phyloP scores from a whole-genome alignment of 1,140 invertebrate genomes.

The Aphis craccivora region DNA sequence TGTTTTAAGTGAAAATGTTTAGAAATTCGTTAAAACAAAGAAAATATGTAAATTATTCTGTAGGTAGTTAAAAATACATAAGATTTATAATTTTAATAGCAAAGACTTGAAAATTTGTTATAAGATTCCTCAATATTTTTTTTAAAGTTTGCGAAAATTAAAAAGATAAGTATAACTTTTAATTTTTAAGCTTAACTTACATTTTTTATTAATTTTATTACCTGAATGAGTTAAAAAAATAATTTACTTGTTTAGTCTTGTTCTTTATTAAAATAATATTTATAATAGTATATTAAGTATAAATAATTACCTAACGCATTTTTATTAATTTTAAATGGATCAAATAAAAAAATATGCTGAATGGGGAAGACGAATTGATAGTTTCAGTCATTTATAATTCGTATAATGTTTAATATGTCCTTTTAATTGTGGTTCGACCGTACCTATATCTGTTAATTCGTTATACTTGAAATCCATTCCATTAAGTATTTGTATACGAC shows the following conservation, averaged over 20 bases:
- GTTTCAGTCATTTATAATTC: neutral
- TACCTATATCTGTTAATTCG: neutral
- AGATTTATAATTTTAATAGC: no score
- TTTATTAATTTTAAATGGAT: neutral
- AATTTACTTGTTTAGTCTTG: neutral
- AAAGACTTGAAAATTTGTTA: no score
- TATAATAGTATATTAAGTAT: neutral
- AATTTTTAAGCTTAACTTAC: no score
- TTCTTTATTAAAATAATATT: neutral
- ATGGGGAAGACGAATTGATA: neutral
- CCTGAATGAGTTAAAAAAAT: neutral
- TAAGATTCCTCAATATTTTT: no score
- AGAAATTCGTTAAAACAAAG: no score
- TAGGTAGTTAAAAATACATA: no score
- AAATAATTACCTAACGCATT: neutral
- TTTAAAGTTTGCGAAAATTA: no score
- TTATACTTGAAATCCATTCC: neutral
- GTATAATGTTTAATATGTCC: neutral
- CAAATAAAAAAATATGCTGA: neutral
- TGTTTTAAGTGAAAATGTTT: no score
- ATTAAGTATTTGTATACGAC: neutral
- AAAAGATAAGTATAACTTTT: no score
- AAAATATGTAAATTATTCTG: no score
- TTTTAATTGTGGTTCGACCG: neutral
- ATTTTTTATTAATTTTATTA: no score